phyloP scores from a whole-genome alignment of 2,113 vertebrate genomes.

The Spermophilus dauricus region DNA sequence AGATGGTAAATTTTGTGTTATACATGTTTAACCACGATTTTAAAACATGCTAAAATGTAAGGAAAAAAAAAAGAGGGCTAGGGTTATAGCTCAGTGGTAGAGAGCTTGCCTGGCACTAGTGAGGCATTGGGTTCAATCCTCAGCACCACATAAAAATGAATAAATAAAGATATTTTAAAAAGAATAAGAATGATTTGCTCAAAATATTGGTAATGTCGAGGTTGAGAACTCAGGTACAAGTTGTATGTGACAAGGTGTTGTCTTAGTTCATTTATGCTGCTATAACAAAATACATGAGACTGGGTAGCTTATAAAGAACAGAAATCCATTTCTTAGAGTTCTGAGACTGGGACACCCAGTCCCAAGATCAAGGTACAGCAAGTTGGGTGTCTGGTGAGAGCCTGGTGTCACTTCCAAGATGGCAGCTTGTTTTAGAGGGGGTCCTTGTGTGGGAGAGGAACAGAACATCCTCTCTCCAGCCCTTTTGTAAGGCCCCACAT shows the following conservation, averaged over 20 bases:
- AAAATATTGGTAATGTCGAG: fast-evolving
- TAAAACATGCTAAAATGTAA: background rate
- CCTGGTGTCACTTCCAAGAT: background rate
- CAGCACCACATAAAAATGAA: too few species aligned
- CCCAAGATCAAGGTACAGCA: background rate
- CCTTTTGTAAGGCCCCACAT: background rate
- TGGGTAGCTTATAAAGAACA: background rate
- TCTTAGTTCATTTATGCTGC: background rate
- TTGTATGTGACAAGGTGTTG: fast-evolving
- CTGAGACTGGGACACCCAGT: background rate
- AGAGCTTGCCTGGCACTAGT: too few species aligned
- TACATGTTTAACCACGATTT: background rate
- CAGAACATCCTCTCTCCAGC: background rate
- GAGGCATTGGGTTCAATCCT: too few species aligned
- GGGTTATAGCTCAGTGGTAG: too few species aligned
- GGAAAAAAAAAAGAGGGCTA: background rate
- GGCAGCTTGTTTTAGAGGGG: background rate
- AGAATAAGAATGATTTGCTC: background rate
- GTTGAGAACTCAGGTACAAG: fast-evolving
- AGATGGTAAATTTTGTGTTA: background rate
- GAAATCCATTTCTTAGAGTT: background rate
- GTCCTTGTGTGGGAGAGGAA: background rate
- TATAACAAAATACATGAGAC: background rate
- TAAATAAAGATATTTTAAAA: too few species aligned
- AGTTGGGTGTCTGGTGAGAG: background rate